Evolutionary conservation across 2,888 invertebrate genomes (phyloP), one percentile per base, ranked within the genome.

Genomic region (Drosophila nr. medialis): DNA sequence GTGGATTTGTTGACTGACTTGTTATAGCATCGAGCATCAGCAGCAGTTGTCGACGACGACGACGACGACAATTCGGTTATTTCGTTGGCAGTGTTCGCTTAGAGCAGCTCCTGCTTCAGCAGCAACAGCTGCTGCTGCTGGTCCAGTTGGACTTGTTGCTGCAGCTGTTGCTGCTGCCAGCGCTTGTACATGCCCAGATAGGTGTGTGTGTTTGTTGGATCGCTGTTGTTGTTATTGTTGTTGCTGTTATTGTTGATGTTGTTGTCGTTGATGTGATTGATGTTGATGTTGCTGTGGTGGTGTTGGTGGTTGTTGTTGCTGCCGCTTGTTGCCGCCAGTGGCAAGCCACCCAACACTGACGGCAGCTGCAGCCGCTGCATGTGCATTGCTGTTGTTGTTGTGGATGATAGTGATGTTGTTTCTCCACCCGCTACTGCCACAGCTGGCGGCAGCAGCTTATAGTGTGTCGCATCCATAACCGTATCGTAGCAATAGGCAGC

Each of bases 151-250:
- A 77, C 86, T 63, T 89, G 83, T 66, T 85, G 85, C 49, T 89
- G 87, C 76, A 89, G 69, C 64, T 86, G 83, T 48, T 90, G 85
- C 68, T 88, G 90, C 70, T 87, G 90, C 86, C 87, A 76, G 66
- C 89, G 87, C 78, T 90, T 80, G 65, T 86, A 83, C 79, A 90
- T 77, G 62, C 84, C 80, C 72, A 86, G 65, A 67, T 88, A 82
- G 59, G 80, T 74, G 68, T 70, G 77, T 36, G 88, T 66, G 50
- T 80, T 63, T 51, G 71, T 50, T 51, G 64, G 40, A 27, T 56
- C 61, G 58, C 55, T 72, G 40, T 50, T 68, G 36, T 38, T 65
- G 36, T 45, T 53, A 24, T 49, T 45, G 2, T 40, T 40, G n/a
- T 18, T 18, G 18, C 7, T 38, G 2, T n/a, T 40, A 0, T n/a